Conservation (phyloP, 1,140 invertebrate genomes). For the Stenopsyche tienmushanensis region DNA sequence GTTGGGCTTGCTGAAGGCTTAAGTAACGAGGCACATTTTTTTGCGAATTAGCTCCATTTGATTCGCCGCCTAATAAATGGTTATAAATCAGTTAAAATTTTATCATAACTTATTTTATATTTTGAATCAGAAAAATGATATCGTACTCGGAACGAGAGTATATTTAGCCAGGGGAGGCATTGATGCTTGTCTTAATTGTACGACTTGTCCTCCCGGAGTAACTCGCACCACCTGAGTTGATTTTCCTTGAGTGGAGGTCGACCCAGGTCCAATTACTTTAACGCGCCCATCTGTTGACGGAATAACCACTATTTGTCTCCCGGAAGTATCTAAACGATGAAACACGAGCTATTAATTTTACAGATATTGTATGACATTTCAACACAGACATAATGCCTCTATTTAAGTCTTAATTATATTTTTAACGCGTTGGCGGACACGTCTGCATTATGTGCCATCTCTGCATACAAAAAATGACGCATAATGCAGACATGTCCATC, state of each 20-base stretch:
- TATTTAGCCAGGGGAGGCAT: conserved; percentile 27
- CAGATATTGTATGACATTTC: too few relatives aligned
- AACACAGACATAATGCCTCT: too few relatives aligned
- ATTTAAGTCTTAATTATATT: too few relatives aligned
- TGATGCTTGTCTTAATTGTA: conserved; percentile 31
- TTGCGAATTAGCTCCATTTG: conserved; percentile 49
- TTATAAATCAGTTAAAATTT: conserved; percentile 5
- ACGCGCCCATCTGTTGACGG: conserved; percentile 13
- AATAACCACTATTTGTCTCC: conserved; percentile 35
- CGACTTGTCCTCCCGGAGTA: conserved; percentile 13
- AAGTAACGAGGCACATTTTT: conserved; percentile 66
- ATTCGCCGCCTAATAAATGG: conserved; percentile 1
- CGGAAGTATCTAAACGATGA: conserved; percentile 9
- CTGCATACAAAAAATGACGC: too few relatives aligned
- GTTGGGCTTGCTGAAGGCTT: conserved; percentile 58
- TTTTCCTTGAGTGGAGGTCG: neutral
- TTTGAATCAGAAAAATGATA: conserved; percentile 7
- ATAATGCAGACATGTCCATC: too few relatives aligned
- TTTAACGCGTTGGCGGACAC: too few relatives aligned
- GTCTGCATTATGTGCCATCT: too few relatives aligned
- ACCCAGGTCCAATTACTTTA: conserved; percentile 20
- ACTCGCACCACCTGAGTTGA: neutral
- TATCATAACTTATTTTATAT: conserved; percentile 2
- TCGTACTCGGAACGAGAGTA: conserved; percentile 24
- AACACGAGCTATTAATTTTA: too few relatives aligned